Conservation (phyloP, 2,888 invertebrate genomes). For the Sycophila texana region DNA sequence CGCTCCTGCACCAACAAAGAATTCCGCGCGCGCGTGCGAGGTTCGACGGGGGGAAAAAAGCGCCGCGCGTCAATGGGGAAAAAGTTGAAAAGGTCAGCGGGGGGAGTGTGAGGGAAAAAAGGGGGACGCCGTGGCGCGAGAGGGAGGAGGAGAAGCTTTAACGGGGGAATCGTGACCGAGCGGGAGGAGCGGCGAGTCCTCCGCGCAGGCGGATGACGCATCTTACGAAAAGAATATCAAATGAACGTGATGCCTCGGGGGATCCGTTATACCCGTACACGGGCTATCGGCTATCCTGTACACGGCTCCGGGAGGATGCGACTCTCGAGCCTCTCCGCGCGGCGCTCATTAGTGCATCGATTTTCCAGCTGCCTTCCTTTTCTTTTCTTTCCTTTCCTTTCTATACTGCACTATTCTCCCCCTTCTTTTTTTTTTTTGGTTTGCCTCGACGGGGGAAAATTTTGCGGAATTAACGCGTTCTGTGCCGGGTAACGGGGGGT, state of each 20-base stretch:
- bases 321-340: not conserved
- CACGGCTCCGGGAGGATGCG: slow-evolving; percentile 26
- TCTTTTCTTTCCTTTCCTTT: not conserved
- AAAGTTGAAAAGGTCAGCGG: slow-evolving; percentile 37
- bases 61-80: not conserved
- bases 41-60: not conserved
- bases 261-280: slow-evolving; percentile 27
- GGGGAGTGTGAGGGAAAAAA: not conserved
- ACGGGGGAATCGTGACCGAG: slow-evolving; percentile 46
- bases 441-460: not conserved
- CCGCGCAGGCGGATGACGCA: slow-evolving; percentile 66
- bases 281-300: slow-evolving; percentile 3
- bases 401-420: no score
- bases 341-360: not conserved
- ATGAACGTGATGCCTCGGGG: slow-evolving; percentile 61
- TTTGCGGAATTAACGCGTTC: not conserved
- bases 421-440: no score
- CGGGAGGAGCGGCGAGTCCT: slow-evolving; percentile 34
- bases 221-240: slow-evolving; percentile 70
- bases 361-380: not conserved
- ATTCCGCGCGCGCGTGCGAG: slow-evolving; percentile 16
- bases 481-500: not conserved
- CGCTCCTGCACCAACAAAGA: not conserved
- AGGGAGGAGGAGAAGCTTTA: slow-evolving; percentile 16
- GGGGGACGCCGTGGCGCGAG: no score